Evolutionary conservation across 1,140 invertebrate genomes (phyloP), one percentile per base, ranked within the genome.

Genomic region (Eupeodes corollae): DNA sequence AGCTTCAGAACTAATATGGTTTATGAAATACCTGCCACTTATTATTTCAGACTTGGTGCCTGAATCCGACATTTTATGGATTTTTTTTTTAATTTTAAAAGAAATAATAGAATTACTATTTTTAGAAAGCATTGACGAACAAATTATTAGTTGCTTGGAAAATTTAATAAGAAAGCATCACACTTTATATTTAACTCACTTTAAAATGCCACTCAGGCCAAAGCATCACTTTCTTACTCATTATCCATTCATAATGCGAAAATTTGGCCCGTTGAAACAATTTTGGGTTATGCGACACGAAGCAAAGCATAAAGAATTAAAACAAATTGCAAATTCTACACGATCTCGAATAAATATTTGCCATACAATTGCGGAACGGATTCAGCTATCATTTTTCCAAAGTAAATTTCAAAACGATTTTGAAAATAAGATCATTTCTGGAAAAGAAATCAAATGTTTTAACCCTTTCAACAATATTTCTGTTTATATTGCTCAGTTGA

Each of bases 171-270:
- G 16, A 30, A 33, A 44, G 6, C 42, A 44, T 32, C n/a, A 30
- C 6, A 26, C 5, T 31, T 14, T 31, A 3, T 13, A n/a, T 44
- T 9, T 30, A n/a, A n/a, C 26, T 32, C 11, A 31, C 11, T 44
- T 31, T 3, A 9, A 31, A 13, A n/a, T 16, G 11, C 42, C 13
- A 6, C 42, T 44, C 6, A 44, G 19, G 13, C 42, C 42, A 5
- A 44, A 44, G 32, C 26, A 44, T 33, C 42, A 44, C 32, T 44
- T 44, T 8, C 11, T 44, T 11, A 14, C 18, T 13, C 26, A 44
- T 44, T 44, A 44, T 31, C 42, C 42, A 30, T n/a, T 8, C 11
- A 33, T 31, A 21, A 44, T 44, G 3, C 42, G 42, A 30, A 30
- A 21, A n/a, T n/a, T 31, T 11, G 42, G 42, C n/a, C 42, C 42